Evolutionary conservation across 2,113 vertebrate genomes (phyloP).

Genomic region (Tachuris rubrigastra): DNA sequence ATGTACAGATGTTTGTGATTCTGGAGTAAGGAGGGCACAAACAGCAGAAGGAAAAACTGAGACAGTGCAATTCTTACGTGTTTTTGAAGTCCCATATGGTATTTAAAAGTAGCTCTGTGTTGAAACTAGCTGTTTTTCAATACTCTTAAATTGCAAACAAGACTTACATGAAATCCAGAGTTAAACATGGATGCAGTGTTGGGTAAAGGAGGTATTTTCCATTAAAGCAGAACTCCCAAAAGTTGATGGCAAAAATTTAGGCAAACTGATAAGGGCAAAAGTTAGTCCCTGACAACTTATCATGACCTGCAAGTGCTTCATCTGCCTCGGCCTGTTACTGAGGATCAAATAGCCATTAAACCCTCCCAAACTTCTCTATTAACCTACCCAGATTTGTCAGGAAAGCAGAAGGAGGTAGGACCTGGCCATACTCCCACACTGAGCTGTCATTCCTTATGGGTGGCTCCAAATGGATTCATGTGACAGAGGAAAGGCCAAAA

Average conservation of each 20-base stretch:
- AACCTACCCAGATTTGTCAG: neutral
- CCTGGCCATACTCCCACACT: neutral
- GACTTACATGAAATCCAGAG: neutral
- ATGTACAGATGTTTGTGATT: neutral
- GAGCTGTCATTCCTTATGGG: rapidly evolving
- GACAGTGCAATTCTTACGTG: neutral
- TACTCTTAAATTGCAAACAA: neutral
- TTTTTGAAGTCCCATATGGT: neutral
- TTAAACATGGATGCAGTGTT: neutral
- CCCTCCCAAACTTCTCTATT: neutral
- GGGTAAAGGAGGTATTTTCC: neutral
- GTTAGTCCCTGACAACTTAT: neutral
- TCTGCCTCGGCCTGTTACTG: neutral
- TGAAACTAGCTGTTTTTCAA: neutral
- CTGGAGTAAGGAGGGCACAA: neutral
- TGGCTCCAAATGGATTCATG: neutral
- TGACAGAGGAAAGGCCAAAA: neutral
- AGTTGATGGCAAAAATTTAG: neutral
- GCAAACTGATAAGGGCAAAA: neutral
- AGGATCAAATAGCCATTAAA: neutral
- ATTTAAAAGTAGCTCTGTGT: neutral
- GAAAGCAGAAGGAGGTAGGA: neutral
- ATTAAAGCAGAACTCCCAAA: neutral
- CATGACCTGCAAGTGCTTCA: neutral
- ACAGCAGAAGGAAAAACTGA: neutral